A percentile compares a stretch with the other conserved stretches of the same genome.
phyloP scores from a whole-genome alignment of 2,797 vertebrate species.

The Tragelaphus eurycerus region DNA sequence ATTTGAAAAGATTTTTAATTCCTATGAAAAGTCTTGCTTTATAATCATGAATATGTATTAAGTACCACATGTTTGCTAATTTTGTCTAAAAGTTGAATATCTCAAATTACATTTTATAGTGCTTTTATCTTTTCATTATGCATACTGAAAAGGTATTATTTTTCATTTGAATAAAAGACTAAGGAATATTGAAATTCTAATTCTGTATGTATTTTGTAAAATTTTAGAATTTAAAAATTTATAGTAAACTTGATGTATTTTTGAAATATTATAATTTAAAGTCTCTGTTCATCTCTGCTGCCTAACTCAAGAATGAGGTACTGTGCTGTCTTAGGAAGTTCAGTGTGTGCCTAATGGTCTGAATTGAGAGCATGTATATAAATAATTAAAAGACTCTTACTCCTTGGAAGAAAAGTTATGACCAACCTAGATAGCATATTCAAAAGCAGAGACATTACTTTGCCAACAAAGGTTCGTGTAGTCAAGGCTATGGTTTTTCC shows the following conservation, averaged over 20 bases:
- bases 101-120: conserved; percentile 53
- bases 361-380: conserved; percentile 15
- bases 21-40: conserved; percentile 21
- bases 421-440: no score
- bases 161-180: conserved; percentile 40
- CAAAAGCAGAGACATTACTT: no score
- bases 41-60: conserved; percentile 52
- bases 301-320: neutral
- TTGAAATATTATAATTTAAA: conserved; percentile 37
- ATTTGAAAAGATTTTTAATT: conserved; percentile 47
- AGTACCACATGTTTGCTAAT: conserved; percentile 65
- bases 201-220: conserved; percentile 23
- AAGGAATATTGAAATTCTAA: conserved; percentile 60
- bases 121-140: conserved; percentile 21
- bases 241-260: conserved; percentile 39
- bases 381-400: neutral
- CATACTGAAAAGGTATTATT: conserved; percentile 50
- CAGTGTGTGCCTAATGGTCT: neutral
- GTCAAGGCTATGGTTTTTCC: no score
- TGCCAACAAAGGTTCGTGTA: no score
- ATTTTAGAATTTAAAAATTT: conserved; percentile 66
- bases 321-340: conserved; percentile 2
- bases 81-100: conserved; percentile 63
- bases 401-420: no score
- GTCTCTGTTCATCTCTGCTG: conserved; percentile 53